Percentiles rank a stretch among this genome's conserved stretches.
phyloP scores from a whole-genome alignment of 2,797 vertebrate species.

The Steatocranus sp. region DNA sequence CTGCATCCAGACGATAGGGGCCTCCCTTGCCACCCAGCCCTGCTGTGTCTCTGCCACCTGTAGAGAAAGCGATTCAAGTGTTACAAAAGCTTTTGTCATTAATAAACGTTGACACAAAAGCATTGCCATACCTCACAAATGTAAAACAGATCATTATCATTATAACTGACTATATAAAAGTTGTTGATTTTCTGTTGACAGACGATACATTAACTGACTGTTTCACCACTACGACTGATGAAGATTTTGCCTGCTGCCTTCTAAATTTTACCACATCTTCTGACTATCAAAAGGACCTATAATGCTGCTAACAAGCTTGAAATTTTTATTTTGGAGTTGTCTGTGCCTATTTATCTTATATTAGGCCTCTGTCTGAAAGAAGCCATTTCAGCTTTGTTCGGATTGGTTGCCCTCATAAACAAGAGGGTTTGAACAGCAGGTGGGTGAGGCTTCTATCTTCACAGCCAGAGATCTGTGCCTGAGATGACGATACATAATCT shows the following conservation, averaged over 20 bases:
- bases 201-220: background rate
- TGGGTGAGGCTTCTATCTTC: background rate
- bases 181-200: background rate
- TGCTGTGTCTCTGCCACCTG: constrained; percentile 95
- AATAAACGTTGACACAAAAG: background rate
- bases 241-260: background rate
- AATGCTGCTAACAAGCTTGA: background rate
- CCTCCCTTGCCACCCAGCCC: constrained; percentile 95
- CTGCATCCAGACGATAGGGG: constrained; percentile 90
- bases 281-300: background rate
- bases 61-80: background rate
- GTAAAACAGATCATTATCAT: background rate
- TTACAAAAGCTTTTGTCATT: background rate
- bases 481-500: background rate
- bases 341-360: background rate
- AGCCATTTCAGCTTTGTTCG: background rate
- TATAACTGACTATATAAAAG: background rate
- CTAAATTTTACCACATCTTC: background rate
- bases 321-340: background rate
- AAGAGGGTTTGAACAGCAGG: background rate
- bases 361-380: background rate
- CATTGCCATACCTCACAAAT: background rate
- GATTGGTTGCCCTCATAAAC: background rate
- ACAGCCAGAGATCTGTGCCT: background rate
- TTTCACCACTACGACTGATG: background rate